Conservation (phyloP, 2,797 vertebrate species). For the Spea hammondii region DNA sequence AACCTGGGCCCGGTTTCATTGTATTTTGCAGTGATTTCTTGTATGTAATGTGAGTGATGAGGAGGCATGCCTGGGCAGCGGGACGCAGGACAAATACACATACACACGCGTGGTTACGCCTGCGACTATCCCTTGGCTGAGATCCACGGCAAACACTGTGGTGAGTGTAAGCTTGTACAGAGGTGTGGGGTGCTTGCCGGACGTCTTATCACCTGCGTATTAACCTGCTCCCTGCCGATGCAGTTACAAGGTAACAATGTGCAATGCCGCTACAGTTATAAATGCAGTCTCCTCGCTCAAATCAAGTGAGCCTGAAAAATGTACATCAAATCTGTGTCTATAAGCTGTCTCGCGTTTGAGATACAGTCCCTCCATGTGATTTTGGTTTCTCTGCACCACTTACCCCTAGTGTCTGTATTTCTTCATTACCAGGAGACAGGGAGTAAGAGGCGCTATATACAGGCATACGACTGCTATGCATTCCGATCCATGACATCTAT, state of each 20-base stretch:
- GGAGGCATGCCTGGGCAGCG: conserved; percentile 45
- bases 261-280: too few species aligned
- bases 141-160: conserved; percentile 37
- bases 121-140: conserved; percentile 40
- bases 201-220: conserved; percentile 22
- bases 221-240: conserved; percentile 24
- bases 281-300: too few species aligned
- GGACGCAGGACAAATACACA: conserved; percentile 16
- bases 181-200: conserved; percentile 33
- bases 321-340: too few species aligned
- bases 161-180: conserved; percentile 22
- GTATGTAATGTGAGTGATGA: conserved; percentile 37
- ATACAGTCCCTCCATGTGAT: too few species aligned
- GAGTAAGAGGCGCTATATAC: too few species aligned
- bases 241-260: not conserved
- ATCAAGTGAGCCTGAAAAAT: too few species aligned
- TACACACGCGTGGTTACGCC: conserved; percentile 33
- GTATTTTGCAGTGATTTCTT: conserved; percentile 8
- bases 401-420: too few species aligned
- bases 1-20: not conserved
- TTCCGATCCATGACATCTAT: too few species aligned
- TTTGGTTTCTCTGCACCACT: too few species aligned
- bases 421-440: too few species aligned
- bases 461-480: too few species aligned
- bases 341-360: too few species aligned